Evolutionary conservation across 2,113 vertebrate species (phyloP), one percentile per base, ranked within the genome.

Genomic region (Cottus gobio): DNA sequence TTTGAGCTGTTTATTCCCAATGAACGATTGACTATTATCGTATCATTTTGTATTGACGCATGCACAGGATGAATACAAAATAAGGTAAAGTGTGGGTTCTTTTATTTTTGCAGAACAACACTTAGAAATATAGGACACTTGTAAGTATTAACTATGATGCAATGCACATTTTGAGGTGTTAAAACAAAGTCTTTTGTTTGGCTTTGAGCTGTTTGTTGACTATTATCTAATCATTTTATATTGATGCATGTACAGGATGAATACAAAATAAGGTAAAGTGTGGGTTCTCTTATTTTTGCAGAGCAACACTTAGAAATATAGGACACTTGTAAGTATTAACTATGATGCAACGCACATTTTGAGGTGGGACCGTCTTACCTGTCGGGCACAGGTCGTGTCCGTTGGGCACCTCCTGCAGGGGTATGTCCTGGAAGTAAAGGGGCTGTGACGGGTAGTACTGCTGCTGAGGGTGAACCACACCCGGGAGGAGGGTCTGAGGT

Each of bases 391-490:
- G 89, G 75, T 99, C 97, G 1, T 96, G 95, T 42, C 97, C 96
- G 0, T 96, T 98, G 50, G 98, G 98, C 10, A 99, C 98, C 92
- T 99, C 98, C 91, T 99, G 98, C 22, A 96, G 95, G 60, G 96
- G 91, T 0, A 95, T 90, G 54, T 98, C 97, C 0, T 96, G 96
- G 0, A 94, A 91, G 75, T 95, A 96, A 82, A 95, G 90, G 0
- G 89, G 84, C 92, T 96, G 93, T 9, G 95, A 95, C 2, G 91
- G 97, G 87, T 94, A 96, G 68, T 82, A 92, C 91, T 96, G 93
- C 58, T 86, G 60, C 69, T 86, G 64, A 71, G 91, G 91, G 89
- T 96, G 96, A 72, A 95, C 96, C 72, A 93, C 94, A 0, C 89
- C 96, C 5, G 94, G 93, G 75, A 94, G 92, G 67, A 94, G 95